phyloP scores from a whole-genome alignment of 2,113 vertebrate species.

The Sebastes fasciatus region DNA sequence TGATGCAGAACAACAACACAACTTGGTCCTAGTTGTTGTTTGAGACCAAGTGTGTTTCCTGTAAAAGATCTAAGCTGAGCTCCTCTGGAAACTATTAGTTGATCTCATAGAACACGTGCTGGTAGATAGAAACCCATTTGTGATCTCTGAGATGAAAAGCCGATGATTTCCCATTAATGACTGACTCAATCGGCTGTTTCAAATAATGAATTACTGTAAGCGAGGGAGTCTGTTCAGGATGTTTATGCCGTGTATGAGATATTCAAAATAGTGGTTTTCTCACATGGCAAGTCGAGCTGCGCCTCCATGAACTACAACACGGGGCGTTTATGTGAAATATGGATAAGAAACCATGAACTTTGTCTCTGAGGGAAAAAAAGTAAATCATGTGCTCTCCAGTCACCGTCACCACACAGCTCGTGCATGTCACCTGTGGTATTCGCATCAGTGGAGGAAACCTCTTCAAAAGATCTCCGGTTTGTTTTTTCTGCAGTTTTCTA shows the following conservation, averaged over 20 bases:
- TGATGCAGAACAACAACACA: not conserved
- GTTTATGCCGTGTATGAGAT: slow-evolving; percentile 40
- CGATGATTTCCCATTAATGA: slow-evolving; percentile 62
- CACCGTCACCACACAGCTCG: slow-evolving; percentile 7
- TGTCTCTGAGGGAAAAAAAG: not conserved
- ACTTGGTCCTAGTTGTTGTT: not conserved
- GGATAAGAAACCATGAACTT: not conserved
- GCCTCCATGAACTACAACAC: not conserved
- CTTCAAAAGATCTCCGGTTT: slow-evolving; percentile 17
- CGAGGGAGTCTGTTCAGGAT: slow-evolving; percentile 38
- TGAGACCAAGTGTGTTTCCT: slow-evolving; percentile 30
- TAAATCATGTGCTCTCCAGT: slow-evolving; percentile 64
- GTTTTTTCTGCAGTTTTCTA: slow-evolving; percentile 31
- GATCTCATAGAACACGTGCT: slow-evolving; percentile 19
- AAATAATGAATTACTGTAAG: slow-evolving; percentile 68
- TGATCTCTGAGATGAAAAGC: slow-evolving; percentile 45
- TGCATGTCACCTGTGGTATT: slow-evolving; percentile 45
- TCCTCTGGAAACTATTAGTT: slow-evolving; percentile 57
- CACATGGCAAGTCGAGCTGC: not conserved
- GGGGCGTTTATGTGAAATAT: slow-evolving; percentile 58
- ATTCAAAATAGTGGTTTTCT: slow-evolving; percentile 54
- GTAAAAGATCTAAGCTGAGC: not conserved
- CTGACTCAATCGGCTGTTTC: slow-evolving; percentile 49
- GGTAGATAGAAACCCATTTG: slow-evolving; percentile 11
- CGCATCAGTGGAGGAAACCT: slow-evolving; percentile 49